Evolutionary conservation across 2,888 invertebrate species (phyloP).

Genomic region (Phasia obesa): DNA sequence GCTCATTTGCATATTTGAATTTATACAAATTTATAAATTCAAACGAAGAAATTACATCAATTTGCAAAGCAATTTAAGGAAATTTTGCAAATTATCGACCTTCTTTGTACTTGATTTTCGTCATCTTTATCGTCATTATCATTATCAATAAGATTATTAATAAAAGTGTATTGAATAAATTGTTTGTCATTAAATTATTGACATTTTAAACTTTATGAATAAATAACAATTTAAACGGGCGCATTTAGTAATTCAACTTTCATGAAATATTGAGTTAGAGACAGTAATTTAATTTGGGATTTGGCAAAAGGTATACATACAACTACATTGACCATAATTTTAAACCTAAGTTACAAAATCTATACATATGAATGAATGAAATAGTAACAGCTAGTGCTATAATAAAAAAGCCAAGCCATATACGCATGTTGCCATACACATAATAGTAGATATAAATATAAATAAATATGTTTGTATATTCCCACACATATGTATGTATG

Average conservation of each 20-base stretch:
- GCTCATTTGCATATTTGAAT: conserved; percentile 55
- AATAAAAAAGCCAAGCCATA: too few relatives aligned
- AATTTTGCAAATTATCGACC: conserved; percentile 36
- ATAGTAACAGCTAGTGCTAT: too few relatives aligned
- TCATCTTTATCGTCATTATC: not conserved
- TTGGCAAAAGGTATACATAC: too few relatives aligned
- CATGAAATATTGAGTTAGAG: not conserved
- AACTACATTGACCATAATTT: too few relatives aligned
- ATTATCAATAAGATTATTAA: not conserved
- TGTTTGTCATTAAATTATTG: conserved; percentile 30
- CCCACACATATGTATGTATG: too few relatives aligned
- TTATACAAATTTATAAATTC: conserved; percentile 1
- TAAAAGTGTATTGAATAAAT: conserved; percentile 7
- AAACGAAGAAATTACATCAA: conserved; percentile 25
- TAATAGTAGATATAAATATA: too few relatives aligned
- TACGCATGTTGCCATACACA: too few relatives aligned
- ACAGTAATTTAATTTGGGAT: too few relatives aligned
- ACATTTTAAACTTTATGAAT: not conserved
- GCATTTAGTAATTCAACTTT: not conserved
- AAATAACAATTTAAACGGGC: not conserved
- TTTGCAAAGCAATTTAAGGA: conserved; percentile 21
- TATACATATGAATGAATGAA: too few relatives aligned
- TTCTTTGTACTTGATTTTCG: not conserved
- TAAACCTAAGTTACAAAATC: too few relatives aligned
- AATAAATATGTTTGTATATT: too few relatives aligned